These are phyloP conservation scores for Sciaenops ocellatus DNA, from an alignment of 2,797 vertebrate species.

Conservation along the genomic window DNA sequence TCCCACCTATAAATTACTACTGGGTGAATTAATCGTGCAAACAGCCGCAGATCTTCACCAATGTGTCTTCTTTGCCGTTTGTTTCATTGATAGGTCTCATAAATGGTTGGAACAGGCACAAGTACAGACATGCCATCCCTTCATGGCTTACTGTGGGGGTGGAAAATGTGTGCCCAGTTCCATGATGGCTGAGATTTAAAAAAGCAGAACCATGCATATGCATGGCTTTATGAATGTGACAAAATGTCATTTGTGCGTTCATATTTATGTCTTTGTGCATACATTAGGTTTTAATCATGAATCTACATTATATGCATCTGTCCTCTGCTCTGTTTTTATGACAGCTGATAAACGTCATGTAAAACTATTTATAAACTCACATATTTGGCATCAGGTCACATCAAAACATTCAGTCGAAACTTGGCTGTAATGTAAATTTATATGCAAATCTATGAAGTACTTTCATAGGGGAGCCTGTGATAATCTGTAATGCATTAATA, in stretches of 20 bases:
- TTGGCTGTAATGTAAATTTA: background rate
- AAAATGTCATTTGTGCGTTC: background rate
- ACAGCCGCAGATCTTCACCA: background rate
- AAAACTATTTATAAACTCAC: background rate
- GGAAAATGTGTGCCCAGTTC: background rate
- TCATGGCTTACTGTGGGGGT: background rate
- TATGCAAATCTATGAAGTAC: background rate
- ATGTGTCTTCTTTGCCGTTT: background rate
- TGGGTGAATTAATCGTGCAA: background rate
- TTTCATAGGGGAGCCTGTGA: background rate
- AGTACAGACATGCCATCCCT: background rate
- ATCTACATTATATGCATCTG: background rate
- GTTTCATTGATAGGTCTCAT: background rate
- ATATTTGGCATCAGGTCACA: background rate
- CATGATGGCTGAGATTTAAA: slow-evolving; percentile 1
- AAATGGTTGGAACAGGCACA: background rate
- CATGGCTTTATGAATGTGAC: background rate
- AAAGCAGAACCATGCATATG: background rate
- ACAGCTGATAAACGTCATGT: background rate
- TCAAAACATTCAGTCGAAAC: background rate
- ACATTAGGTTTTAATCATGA: background rate
- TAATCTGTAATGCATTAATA: background rate
- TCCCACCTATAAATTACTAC: background rate
- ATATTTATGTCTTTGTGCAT: background rate
- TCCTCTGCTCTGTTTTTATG: slow-evolving; percentile 11